Conservation (phyloP, 2,113 vertebrate species). For the Notiomystis cincta region DNA sequence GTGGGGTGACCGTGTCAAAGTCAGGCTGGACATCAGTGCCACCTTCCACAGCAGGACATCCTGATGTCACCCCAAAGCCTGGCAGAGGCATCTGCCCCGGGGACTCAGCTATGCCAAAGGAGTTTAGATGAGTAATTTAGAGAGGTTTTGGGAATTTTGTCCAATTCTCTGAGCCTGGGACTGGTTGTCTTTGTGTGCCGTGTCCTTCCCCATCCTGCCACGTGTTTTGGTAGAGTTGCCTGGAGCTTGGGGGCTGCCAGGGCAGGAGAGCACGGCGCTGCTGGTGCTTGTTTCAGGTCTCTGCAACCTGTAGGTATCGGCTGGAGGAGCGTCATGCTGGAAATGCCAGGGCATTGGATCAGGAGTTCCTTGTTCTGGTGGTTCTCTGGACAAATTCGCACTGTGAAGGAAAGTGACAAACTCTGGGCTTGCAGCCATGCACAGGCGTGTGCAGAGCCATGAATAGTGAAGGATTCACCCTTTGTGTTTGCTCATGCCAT, state of each 20-base stretch:
- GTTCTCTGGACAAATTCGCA: fast-evolving
- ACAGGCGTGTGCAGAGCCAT: background rate
- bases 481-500: fast-evolving
- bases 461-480: fast-evolving
- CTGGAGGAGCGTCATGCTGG: background rate
- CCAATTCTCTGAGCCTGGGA: background rate
- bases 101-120: background rate
- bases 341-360: background rate
- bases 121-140: background rate
- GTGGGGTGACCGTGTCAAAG: fast-evolving
- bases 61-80: background rate
- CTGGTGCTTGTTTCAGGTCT: background rate
- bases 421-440: background rate
- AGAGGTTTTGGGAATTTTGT: background rate
- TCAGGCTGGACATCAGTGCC: background rate
- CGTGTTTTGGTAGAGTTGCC: background rate
- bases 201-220: background rate
- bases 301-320: background rate
- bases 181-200: background rate
- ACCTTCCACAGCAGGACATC: fast-evolving
- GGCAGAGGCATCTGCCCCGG: fast-evolving
- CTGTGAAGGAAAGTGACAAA: background rate
- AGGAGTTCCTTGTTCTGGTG: background rate
- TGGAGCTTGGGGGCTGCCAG: background rate
- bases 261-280: background rate